Evolutionary conservation across 2,888 invertebrate genomes (phyloP).

Genomic region (Eupithecia centaureata): DNA sequence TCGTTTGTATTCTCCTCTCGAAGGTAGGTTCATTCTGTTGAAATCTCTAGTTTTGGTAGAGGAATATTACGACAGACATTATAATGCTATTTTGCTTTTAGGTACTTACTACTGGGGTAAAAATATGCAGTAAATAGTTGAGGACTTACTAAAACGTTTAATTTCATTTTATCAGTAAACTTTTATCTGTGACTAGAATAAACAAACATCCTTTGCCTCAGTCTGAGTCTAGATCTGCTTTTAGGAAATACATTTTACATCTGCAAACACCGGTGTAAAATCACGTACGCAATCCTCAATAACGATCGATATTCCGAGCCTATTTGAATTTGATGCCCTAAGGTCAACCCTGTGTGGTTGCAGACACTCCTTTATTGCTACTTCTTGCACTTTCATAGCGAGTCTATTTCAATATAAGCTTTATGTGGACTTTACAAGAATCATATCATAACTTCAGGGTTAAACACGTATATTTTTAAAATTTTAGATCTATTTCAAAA

Average conservation of each 20-base stretch:
- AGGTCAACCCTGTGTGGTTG: constrained; percentile 56
- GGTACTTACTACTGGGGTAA: not conserved
- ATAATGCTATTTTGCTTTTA: not conserved
- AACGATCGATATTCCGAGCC: constrained; percentile 42
- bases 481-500: not conserved
- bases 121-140: not conserved
- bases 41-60: not conserved
- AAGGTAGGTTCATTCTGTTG: not conserved
- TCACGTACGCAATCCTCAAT: constrained; percentile 22
- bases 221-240: not conserved
- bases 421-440: constrained; percentile 1
- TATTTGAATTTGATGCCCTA: constrained; percentile 59
- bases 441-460: not conserved
- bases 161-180: too few relatives aligned
- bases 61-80: not conserved
- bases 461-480: not conserved
- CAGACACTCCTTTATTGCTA: constrained; percentile 3
- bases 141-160: too few relatives aligned
- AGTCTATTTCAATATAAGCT: constrained; percentile 9
- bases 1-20: not conserved
- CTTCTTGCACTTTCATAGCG: not conserved
- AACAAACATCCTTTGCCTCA: not conserved
- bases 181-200: not conserved
- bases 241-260: constrained; percentile 1
- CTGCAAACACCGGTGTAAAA: constrained; percentile 9